These are phyloP conservation scores for Hypselothyrea guttata DNA, from an alignment of 2,888 invertebrate genomes.

Conservation along the genomic window DNA sequence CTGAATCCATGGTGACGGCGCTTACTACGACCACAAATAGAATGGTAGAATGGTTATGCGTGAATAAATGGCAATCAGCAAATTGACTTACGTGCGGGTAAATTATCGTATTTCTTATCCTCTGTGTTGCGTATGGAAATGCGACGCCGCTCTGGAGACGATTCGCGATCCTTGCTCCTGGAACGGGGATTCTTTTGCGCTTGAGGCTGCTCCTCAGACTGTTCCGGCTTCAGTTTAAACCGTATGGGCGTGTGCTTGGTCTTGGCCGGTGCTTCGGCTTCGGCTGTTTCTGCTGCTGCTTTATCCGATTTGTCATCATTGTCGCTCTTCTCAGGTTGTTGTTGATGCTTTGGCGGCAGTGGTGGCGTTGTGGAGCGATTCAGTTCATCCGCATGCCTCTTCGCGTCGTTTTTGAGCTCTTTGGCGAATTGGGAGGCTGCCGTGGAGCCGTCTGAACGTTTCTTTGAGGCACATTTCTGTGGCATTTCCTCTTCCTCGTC, in stretches of 20 bases:
- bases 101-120: slow-evolving; percentile 84
- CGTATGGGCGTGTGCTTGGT: slow-evolving; percentile 81
- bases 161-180: slow-evolving; percentile 53
- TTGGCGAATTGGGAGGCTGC: slow-evolving; percentile 28
- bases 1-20: slow-evolving; percentile 81
- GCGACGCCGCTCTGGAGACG: slow-evolving; percentile 70
- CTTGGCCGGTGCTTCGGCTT: slow-evolving; percentile 44
- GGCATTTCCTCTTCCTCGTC: slow-evolving; percentile 73
- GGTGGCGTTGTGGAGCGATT: slow-evolving; percentile 80
- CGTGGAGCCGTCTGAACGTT: slow-evolving; percentile 16
- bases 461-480: slow-evolving; percentile 44
- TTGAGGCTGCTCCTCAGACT: slow-evolving; percentile 40
- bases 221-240: slow-evolving; percentile 72
- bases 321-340: slow-evolving; percentile 35
- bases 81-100: slow-evolving; percentile 84
- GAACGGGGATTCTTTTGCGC: slow-evolving; percentile 48
- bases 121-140: slow-evolving; percentile 83
- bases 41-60: neutral
- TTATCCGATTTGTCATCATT: slow-evolving; percentile 1
- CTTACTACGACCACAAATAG: slow-evolving; percentile 64
- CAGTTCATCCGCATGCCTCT: slow-evolving; percentile 30
- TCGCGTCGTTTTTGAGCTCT: slow-evolving; percentile 42
- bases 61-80: neutral
- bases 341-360: slow-evolving; percentile 51
- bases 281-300: slow-evolving; percentile 17